These are phyloP conservation scores for Saguinus imperator DNA, from an alignment of 2,113 vertebrate species.

Conservation along the genomic window DNA sequence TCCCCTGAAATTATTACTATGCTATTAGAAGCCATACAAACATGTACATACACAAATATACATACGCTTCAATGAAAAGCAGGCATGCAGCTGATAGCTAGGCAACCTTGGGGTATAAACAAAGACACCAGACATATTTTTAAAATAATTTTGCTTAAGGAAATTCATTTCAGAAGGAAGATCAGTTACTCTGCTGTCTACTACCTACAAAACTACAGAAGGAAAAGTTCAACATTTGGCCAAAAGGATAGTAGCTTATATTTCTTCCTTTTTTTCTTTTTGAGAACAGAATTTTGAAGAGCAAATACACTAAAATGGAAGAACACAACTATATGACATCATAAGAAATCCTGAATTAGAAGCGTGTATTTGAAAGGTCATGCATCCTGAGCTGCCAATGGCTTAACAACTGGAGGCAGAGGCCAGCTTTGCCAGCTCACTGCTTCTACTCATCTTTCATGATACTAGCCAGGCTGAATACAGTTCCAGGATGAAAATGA, in stretches of 20 bases:
- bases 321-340: not conserved
- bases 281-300: not conserved
- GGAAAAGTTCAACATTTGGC: not conserved
- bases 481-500: not conserved
- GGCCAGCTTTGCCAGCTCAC: not conserved
- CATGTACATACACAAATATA: not conserved
- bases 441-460: not conserved
- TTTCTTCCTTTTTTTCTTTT: not conserved
- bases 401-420: not conserved
- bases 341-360: not conserved
- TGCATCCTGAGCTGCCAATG: not conserved
- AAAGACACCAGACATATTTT: not conserved
- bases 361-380: not conserved
- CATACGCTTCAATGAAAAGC: slow-evolving; percentile 20
- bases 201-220: not conserved
- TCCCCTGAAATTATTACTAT: slow-evolving; percentile 30
- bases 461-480: not conserved
- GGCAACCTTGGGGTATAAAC: not conserved
- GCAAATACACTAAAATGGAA: not conserved
- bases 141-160: slow-evolving; percentile 35
- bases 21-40: slow-evolving; percentile 46
- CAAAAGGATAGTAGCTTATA: not conserved
- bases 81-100: not conserved
- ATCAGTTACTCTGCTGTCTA: not conserved
- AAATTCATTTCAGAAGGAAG: slow-evolving; percentile 40